These are phyloP conservation scores for Hoplodrina blanda DNA, from an alignment of 2,888 invertebrate genomes.

Conservation along the genomic window DNA sequence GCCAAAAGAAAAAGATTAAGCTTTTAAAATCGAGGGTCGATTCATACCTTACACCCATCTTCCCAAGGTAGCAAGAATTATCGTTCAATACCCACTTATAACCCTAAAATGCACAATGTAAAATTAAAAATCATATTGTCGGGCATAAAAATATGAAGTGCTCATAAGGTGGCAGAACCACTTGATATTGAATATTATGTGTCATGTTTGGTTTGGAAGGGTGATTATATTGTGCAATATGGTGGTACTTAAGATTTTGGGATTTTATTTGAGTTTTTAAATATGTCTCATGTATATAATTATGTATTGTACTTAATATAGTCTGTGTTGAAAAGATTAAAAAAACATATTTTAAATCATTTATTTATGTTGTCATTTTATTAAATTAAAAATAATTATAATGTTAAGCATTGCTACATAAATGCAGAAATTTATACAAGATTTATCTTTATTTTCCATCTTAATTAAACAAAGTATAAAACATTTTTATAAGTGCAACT, in stretches of 20 bases:
- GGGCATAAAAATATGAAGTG: conserved; percentile 73
- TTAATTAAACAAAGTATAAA: conserved; percentile 3
- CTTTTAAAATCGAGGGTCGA: conserved; percentile 34
- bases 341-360: no score
- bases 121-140: conserved; percentile 74
- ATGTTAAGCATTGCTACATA: not conserved
- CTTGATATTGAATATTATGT: conserved; percentile 80
- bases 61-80: conserved; percentile 56
- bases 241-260: not conserved
- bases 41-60: conserved; percentile 15
- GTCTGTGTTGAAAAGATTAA: no score
- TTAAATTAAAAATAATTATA: not conserved
- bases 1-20: conserved; percentile 44
- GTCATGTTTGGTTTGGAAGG: conserved; percentile 72
- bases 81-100: conserved; percentile 74
- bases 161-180: conserved; percentile 76
- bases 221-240: conserved; percentile 7
- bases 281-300: not conserved
- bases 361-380: not conserved
- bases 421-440: conserved; percentile 24
- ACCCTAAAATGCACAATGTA: conserved; percentile 72
- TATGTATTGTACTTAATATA: not conserved
- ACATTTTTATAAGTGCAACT: not conserved
- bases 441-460: conserved; percentile 26
- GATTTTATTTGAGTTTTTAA: not conserved